These are phyloP conservation scores for Anguilla megastoma DNA, from an alignment of 2,797 vertebrate species.

Conservation along the genomic window DNA sequence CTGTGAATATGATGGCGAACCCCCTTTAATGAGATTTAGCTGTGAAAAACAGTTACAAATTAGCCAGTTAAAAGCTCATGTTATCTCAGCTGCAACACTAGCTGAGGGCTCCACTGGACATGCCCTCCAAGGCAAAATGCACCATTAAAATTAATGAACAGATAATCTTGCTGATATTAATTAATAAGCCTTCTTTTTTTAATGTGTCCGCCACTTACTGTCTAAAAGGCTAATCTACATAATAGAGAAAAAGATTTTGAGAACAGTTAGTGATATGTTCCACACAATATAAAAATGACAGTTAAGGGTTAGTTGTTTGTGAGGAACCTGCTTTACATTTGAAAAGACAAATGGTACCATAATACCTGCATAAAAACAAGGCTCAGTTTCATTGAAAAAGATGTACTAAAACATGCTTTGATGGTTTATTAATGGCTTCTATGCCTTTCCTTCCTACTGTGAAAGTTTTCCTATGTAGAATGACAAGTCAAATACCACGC, in stretches of 20 bases:
- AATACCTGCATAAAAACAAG: neutral
- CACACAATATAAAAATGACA: neutral
- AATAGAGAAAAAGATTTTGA: neutral
- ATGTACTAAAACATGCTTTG: neutral
- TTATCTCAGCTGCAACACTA: conserved; percentile 19
- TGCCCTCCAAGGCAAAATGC: neutral
- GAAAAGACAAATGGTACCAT: neutral
- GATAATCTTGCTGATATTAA: neutral
- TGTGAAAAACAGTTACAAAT: conserved; percentile 28
- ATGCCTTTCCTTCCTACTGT: neutral
- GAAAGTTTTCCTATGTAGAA: neutral
- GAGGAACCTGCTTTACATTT: neutral
- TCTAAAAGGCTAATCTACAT: neutral
- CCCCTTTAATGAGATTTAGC: conserved; percentile 18
- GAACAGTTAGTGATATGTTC: neutral
- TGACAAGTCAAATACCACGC: neutral
- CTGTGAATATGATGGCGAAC: neutral
- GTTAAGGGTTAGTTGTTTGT: neutral
- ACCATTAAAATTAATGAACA: conserved; percentile 26
- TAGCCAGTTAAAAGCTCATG: conserved; percentile 21
- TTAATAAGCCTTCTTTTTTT: neutral
- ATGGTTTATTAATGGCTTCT: neutral
- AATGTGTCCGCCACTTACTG: neutral
- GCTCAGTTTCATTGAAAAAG: neutral
- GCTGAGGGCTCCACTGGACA: neutral